These are phyloP conservation scores for Heterotilapia buettikoferi DNA, from an alignment of 2,113 vertebrate species.

Conservation along the genomic window DNA sequence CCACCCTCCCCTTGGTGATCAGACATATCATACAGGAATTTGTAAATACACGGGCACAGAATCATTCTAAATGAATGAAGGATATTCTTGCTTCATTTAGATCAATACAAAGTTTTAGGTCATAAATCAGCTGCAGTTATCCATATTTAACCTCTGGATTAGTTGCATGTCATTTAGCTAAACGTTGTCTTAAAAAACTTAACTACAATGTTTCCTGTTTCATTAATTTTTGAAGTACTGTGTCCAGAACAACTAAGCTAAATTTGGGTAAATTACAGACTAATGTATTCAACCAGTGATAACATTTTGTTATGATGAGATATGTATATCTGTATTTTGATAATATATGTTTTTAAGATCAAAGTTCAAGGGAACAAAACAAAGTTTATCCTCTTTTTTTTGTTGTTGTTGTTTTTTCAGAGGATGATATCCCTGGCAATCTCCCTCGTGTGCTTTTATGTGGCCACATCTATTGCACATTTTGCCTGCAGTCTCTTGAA, in stretches of 20 bases:
- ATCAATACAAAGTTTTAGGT: neutral
- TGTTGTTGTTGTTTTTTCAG: neutral
- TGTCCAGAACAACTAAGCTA: neutral
- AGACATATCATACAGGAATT: neutral
- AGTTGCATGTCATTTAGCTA: neutral
- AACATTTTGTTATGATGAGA: neutral
- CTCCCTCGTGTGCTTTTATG: constrained; percentile 61
- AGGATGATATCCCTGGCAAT: constrained; percentile 44
- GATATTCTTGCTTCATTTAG: neutral
- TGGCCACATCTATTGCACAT: constrained; percentile 64
- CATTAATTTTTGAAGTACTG: neutral
- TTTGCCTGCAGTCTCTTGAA: constrained; percentile 54
- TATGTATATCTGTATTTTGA: neutral
- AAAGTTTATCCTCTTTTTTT: neutral
- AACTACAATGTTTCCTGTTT: neutral
- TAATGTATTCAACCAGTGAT: neutral
- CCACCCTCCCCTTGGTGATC: neutral
- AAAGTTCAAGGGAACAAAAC: neutral
- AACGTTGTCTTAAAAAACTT: neutral
- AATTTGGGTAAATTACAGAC: neutral
- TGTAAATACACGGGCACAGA: neutral
- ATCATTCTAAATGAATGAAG: neutral
- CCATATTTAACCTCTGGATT: neutral
- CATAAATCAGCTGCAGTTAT: neutral
- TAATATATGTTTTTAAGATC: neutral